A percentile compares a stretch with the other conserved stretches of the same genome.
phyloP scores from a whole-genome alignment of 92 coral and sea anemone species.

The Virgularia gustaviana region DNA sequence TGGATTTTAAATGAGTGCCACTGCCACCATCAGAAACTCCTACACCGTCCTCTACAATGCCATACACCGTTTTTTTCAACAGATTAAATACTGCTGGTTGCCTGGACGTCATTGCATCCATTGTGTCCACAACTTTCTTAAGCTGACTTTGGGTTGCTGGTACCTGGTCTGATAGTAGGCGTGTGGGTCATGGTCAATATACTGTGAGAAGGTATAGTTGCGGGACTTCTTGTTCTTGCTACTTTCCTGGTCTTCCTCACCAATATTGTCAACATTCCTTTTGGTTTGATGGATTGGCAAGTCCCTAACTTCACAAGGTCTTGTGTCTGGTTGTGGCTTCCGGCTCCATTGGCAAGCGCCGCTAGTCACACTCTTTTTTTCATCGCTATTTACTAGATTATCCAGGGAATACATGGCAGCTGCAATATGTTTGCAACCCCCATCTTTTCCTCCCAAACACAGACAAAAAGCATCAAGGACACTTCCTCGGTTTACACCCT shows the following conservation, averaged over 20 bases:
- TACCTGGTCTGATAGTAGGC: not conserved
- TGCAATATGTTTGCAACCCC: slow-evolving; percentile 65
- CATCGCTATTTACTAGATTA: slow-evolving; percentile 52
- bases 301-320: slow-evolving; percentile 51
- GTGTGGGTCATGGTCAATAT: not conserved
- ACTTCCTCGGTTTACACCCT: slow-evolving; percentile 42
- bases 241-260: not conserved
- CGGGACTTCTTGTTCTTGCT: not conserved
- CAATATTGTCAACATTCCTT: slow-evolving; percentile 41
- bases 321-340: slow-evolving; percentile 43
- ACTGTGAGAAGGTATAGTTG: not conserved
- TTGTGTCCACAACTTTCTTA: not conserved
- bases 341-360: slow-evolving; percentile 57
- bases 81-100: not conserved
- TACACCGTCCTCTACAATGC: not conserved
- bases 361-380: slow-evolving; percentile 57
- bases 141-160: not conserved
- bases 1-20: not conserved
- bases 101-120: not conserved
- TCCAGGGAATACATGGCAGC: slow-evolving; percentile 66
- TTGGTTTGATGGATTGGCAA: slow-evolving; percentile 48
- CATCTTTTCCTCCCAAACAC: slow-evolving; percentile 61
- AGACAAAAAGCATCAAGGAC: slow-evolving; percentile 55
- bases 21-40: not conserved
- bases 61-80: not conserved